Conservation (phyloP, 2,797 vertebrate genomes). For the Ptychadena robeensis region DNA sequence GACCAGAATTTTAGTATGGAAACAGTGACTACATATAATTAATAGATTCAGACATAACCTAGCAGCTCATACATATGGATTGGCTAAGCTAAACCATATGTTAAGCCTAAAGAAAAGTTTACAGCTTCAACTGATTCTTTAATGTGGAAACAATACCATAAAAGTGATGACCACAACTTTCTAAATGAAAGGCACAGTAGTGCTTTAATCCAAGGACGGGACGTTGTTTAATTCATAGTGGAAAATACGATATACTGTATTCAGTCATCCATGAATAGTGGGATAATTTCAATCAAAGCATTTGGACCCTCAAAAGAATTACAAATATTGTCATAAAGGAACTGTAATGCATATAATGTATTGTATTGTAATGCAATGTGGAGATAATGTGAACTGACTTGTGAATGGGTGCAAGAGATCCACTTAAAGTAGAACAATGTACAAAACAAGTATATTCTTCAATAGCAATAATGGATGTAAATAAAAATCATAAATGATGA, state of each 20-base stretch:
- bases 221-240: not conserved
- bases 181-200: not conserved
- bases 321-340: not conserved
- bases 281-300: not conserved
- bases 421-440: too few relatives aligned
- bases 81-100: slow-evolving; percentile 1
- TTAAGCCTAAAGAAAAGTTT: not conserved
- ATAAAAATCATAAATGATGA: too few relatives aligned
- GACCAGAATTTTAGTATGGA: not conserved
- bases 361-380: not conserved
- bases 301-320: too few relatives aligned
- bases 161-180: not conserved
- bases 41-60: not conserved
- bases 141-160: not conserved
- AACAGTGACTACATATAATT: not conserved
- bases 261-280: not conserved
- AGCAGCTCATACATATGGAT: not conserved
- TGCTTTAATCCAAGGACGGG: not conserved
- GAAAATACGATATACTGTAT: not conserved
- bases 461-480: too few relatives aligned
- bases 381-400: too few relatives aligned
- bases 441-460: too few relatives aligned
- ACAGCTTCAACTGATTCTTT: not conserved
- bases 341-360: not conserved
- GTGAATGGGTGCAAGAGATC: too few relatives aligned